Evolutionary conservation across 2,113 vertebrate genomes (phyloP), one percentile per base, ranked within the genome.

Genomic region (Felis chaus): DNA sequence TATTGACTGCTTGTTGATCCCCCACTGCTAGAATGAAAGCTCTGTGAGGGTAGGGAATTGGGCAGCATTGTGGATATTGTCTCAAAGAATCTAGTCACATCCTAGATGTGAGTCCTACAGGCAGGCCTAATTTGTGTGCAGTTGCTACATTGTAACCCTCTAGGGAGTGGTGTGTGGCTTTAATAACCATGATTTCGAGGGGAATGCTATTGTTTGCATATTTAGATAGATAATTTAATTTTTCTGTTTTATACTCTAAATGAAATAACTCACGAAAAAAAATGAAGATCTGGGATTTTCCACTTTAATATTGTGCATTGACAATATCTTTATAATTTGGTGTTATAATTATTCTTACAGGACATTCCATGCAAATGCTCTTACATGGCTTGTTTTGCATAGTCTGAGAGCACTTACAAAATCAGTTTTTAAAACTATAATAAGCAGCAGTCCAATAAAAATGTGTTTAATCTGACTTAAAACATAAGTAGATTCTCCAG

Each of bases 321-420:
- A 48, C 79, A 96, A 93, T 93, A 53, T 89, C 89, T 97, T 93
- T 97, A 29, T n/a, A 95, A 65, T 53, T 31, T 95, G 74, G 19
- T 95, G 4, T 84, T 96, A 31, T 36, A 89, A 91, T 73, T 94
- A 27, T 82, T 87, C 25, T 92, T 53, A 36, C 12, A 79, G 95
- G 94, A 83, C 27, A 85, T 79, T 74, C 41, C 85, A 94, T 68
- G 15, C 29, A 33, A 92, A 29, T 45, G 33, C 80, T 92, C 55
- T 90, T 74, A 4, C 25, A 7, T 84, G 25, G 93, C 57, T 94
- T 89, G 85, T 21, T 92, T 94, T 63, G 19, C 78, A 86, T 29
- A 66, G 63, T 65, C 78, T 86, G 45, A 96, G 55, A 90, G 23
- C 66, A 93, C 68, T 97, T 95, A 33, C 6, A 83, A 93, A 97